phyloP scores from a whole-genome alignment of 2,797 vertebrate genomes.

The Micrastur ruficollis region DNA sequence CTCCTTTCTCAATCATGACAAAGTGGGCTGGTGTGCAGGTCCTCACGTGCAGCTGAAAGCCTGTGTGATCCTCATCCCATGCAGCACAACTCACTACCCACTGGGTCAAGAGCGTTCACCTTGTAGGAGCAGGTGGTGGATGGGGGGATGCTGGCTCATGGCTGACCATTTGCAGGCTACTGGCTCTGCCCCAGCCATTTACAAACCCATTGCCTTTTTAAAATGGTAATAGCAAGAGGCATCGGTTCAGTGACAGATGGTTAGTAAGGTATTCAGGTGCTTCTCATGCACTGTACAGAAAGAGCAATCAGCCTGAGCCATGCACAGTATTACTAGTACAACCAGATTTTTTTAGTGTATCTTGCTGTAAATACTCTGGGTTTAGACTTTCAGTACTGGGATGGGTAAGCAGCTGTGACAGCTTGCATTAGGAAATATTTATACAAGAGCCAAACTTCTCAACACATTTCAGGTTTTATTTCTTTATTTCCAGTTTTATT shows the following conservation, averaged over 20 bases:
- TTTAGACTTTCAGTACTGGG: neutral
- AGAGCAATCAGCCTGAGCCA: neutral
- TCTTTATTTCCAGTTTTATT: neutral
- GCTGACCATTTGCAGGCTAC: neutral
- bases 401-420: neutral
- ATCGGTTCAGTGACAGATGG: neutral
- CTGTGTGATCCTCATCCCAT: neutral
- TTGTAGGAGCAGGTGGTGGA: accelerated
- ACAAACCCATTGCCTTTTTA: neutral
- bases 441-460: neutral
- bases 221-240: neutral
- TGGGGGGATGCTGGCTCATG: neutral
- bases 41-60: accelerated
- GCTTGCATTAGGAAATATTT: neutral
- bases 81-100: accelerated
- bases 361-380: neutral
- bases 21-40: neutral
- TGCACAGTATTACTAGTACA: neutral
- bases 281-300: neutral
- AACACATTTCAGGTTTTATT: neutral
- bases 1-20: neutral
- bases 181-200: neutral
- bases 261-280: neutral
- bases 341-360: neutral
- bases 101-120: neutral